Percentiles rank a stretch among this genome's conserved stretches.
Conservation (phyloP, 2,113 vertebrate species). For the Hassar affinis region DNA sequence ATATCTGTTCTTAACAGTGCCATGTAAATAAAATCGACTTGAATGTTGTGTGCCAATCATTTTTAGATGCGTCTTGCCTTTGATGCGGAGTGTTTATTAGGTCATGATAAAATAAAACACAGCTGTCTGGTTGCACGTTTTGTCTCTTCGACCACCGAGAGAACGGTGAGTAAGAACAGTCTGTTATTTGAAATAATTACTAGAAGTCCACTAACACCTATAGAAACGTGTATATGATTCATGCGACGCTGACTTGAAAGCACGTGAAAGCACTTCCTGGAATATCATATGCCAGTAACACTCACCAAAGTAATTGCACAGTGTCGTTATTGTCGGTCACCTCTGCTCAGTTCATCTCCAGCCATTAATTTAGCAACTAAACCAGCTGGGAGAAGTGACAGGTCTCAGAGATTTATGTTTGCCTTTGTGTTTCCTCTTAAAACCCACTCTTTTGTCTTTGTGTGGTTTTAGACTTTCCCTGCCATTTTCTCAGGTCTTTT, state of each 20-base stretch:
- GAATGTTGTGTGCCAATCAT: neutral
- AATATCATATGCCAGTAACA: slow-evolving; percentile 60
- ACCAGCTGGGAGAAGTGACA: slow-evolving; percentile 61
- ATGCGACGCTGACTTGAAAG: slow-evolving; percentile 45
- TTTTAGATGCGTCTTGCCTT: slow-evolving; percentile 30
- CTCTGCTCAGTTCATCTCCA: slow-evolving; percentile 63
- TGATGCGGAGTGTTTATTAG: slow-evolving; percentile 41
- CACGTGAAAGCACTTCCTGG: slow-evolving; percentile 67
- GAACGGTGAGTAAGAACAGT: neutral
- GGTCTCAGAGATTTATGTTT: slow-evolving; percentile 28
- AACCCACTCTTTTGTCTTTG: neutral
- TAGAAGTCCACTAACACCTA: slow-evolving; percentile 10
- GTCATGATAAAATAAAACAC: slow-evolving; percentile 26
- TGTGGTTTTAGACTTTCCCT: neutral
- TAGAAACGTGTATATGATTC: slow-evolving; percentile 32
- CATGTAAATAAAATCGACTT: too few species aligned
- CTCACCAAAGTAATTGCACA: slow-evolving; percentile 58
- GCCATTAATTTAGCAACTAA: slow-evolving; percentile 53
- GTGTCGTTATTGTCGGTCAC: slow-evolving; percentile 57
- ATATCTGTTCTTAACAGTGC: too few species aligned
- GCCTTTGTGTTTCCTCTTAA: slow-evolving; percentile 36
- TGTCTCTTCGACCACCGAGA: slow-evolving; percentile 13
- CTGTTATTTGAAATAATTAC: slow-evolving; percentile 39
- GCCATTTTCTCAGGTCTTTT: neutral
- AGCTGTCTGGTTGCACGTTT: slow-evolving; percentile 16